Percentiles rank a stretch among this genome's conserved stretches.
Conservation (phyloP, 2,113 vertebrate species). For the Cyanoramphus novaezelandiae region DNA sequence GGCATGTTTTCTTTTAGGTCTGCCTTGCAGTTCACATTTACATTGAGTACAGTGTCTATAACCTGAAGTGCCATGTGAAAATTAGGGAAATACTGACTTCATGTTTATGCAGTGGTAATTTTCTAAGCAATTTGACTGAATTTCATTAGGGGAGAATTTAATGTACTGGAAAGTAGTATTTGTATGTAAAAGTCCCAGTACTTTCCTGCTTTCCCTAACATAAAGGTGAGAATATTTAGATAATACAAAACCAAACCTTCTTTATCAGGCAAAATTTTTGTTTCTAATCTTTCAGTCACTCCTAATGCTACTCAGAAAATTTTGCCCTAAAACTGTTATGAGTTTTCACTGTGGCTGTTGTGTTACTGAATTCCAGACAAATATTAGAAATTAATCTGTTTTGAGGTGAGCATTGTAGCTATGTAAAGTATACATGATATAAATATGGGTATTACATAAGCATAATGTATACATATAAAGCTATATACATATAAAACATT, state of each 20-base stretch:
- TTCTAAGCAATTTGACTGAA: not conserved
- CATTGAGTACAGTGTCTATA: not conserved
- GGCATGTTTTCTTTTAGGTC: not conserved
- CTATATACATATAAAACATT: not conserved
- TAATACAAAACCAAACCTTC: not conserved
- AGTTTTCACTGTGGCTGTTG: not conserved
- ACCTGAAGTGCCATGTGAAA: not conserved
- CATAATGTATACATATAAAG: not conserved
- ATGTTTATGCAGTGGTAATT: not conserved
- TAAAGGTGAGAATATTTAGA: not conserved
- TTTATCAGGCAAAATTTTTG: not conserved
- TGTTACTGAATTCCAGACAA: not conserved
- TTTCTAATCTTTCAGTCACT: not conserved
- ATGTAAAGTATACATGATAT: not conserved
- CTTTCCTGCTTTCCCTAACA: not conserved
- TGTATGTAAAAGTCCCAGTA: not conserved
- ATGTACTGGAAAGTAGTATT: not conserved
- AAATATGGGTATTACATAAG: not conserved
- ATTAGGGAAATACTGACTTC: not conserved
- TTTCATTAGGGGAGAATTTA: not conserved
- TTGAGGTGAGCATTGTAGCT: not conserved
- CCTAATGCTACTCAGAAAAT: not conserved
- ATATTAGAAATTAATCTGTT: not conserved
- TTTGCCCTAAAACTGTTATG: not conserved
- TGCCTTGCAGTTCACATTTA: not conserved